Conservation (phyloP, 2,888 invertebrate species). For the Tanypteryx hageni region DNA sequence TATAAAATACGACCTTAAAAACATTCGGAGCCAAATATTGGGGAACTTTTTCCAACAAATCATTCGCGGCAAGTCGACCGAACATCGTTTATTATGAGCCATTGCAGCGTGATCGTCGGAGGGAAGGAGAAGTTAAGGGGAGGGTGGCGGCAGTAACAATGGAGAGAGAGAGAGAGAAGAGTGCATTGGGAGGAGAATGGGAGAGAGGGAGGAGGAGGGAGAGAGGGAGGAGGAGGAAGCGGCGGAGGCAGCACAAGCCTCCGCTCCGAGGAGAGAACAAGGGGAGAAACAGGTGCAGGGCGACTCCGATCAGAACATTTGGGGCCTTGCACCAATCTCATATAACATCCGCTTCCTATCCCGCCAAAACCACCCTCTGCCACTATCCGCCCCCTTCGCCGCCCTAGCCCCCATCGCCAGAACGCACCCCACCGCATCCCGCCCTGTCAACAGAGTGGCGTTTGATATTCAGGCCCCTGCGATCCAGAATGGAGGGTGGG, state of each 20-base stretch:
- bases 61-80: not conserved
- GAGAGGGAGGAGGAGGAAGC: not conserved
- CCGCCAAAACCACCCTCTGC: too few relatives aligned
- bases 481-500: not conserved
- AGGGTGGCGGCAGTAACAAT: too few relatives aligned
- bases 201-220: not conserved
- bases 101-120: not conserved
- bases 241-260: not conserved
- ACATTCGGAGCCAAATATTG: not conserved
- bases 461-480: not conserved
- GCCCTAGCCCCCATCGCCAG: not conserved
- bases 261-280: not conserved
- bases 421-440: not conserved
- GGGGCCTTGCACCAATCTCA: not conserved
- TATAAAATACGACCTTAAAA: not conserved
- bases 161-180: too few relatives aligned
- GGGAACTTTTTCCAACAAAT: not conserved
- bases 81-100: not conserved
- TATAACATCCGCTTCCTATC: conserved; percentile 7
- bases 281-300: not conserved
- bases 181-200: not conserved
- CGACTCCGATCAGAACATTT: not conserved
- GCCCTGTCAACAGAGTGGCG: conserved; percentile 4
- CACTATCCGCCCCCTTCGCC: too few relatives aligned
- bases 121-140: not conserved